phyloP scores from a whole-genome alignment of 2,888 invertebrate species.

The Hipparchia sbordonii region DNA sequence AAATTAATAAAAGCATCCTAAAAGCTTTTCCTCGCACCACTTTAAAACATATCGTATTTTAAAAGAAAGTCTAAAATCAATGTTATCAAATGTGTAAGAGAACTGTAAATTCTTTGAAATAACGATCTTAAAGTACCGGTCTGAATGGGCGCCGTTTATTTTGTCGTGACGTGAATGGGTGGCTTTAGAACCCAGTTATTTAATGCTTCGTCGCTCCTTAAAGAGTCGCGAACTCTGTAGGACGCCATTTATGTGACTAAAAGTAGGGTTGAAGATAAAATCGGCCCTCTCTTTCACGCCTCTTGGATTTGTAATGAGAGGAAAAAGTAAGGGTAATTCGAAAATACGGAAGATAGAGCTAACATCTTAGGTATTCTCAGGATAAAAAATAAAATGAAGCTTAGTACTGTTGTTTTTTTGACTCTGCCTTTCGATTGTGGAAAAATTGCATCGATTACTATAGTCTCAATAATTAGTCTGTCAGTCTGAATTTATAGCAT shows the following conservation, averaged over 20 bases:
- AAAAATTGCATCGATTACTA: too few species aligned
- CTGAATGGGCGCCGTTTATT: slow-evolving; percentile 43
- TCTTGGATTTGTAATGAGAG: slow-evolving; percentile 45
- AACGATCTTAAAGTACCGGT: slow-evolving; percentile 23
- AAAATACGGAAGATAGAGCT: slow-evolving; percentile 26
- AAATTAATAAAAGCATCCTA: neutral
- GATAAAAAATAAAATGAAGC: slow-evolving; percentile 8
- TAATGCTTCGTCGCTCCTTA: slow-evolving; percentile 69
- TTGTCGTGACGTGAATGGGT: slow-evolving; percentile 57
- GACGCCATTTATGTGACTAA: slow-evolving; percentile 64
- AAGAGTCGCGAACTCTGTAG: slow-evolving; percentile 60
- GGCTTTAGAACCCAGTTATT: slow-evolving; percentile 64
- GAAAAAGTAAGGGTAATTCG: slow-evolving; percentile 38
- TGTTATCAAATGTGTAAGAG: slow-evolving; percentile 24
- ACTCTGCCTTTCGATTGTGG: too few species aligned
- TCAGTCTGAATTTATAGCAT: too few species aligned
- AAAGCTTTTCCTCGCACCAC: neutral
- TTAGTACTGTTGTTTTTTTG: neutral
- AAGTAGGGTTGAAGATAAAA: slow-evolving; percentile 61
- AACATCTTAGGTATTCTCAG: slow-evolving; percentile 18
- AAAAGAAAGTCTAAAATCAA: slow-evolving; percentile 31
- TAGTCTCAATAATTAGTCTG: too few species aligned
- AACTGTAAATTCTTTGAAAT: slow-evolving; percentile 31
- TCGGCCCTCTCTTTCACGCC: slow-evolving; percentile 56
- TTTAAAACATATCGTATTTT: slow-evolving; percentile 8